Conservation (phyloP, 2,113 vertebrate genomes). For the Lutjanus erythropterus region DNA sequence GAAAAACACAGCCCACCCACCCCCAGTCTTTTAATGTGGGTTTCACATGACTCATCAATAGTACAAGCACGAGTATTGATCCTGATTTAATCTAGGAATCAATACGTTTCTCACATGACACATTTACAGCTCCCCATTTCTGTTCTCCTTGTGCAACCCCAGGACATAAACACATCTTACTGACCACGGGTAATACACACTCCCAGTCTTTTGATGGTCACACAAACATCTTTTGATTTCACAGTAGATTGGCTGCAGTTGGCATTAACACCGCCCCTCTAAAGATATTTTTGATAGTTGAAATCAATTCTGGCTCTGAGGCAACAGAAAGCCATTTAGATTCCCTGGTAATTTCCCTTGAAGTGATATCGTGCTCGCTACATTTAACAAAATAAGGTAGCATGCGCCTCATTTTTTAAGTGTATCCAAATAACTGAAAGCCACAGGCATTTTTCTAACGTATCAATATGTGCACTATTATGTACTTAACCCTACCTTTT, state of each 20-base stretch:
- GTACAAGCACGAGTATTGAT: slow-evolving; percentile 52
- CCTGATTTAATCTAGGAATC: slow-evolving; percentile 46
- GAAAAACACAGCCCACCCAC: slow-evolving; percentile 2
- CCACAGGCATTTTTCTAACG: neutral
- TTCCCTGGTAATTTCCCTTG: neutral
- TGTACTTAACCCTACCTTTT: too few relatives aligned
- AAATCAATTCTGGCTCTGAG: neutral
- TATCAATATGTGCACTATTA: too few relatives aligned
- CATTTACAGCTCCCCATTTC: slow-evolving; percentile 17
- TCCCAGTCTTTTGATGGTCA: neutral
- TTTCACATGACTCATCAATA: slow-evolving; percentile 39
- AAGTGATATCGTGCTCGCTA: neutral
- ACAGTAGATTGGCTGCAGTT: slow-evolving; percentile 6
- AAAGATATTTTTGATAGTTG: neutral
- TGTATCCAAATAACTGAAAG: slow-evolving; percentile 1
- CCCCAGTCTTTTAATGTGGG: slow-evolving; percentile 9
- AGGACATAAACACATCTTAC: neutral
- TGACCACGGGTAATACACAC: neutral
- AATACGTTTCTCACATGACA: slow-evolving; percentile 37
- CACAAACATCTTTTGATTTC: slow-evolving; percentile 40
- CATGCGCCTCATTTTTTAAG: neutral
- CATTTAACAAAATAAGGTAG: neutral
- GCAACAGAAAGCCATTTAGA: neutral
- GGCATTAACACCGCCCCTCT: neutral
- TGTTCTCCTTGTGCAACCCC: neutral